Base-by-base conservation (phyloP, 2,113 vertebrate species). In the Nematolebias whitei region DNA sequence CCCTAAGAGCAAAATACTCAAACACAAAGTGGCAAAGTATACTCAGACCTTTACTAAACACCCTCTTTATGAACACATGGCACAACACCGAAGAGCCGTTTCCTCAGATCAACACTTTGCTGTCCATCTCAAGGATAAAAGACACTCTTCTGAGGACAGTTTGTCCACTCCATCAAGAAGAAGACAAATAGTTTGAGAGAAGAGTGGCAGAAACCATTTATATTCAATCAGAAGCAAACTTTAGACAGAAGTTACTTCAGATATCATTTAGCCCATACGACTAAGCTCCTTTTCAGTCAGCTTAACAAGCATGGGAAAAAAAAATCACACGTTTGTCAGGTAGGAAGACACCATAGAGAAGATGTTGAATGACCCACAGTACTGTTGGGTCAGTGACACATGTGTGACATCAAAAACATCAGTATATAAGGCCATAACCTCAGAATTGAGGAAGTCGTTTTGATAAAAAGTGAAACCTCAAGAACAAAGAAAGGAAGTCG, bases 21-120 rank as follows among this genome's bases (percentile, higher is more conserved):
- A 20, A 47, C 44, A 47, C 18, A 14, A 47, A 47, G 44, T 47
- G 44, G 43, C 18, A 7, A 20, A n/a, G 44, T 19, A 13, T 20
- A 47, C 10, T 19, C 44, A 47, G n/a, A n/a, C n/a, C n/a, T 47
- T 45, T 45, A 45, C 44, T 47, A 47, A 47, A 47, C 44, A 47
- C 19, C 43, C 43, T 45, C 43, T 45, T 45, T 18, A 45, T 18
- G 18, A 45, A 45, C 43, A 45, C 18, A 19, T n/a, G 43, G 18
- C 18, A 45, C 44, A 47, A 19, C 8, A 19, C 44, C 19, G n/a
- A 47, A 47, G n/a, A 20, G 44, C n/a, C n/a, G 15, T 9, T 9
- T 20, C 2, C n/a, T 20, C n/a, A 18, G 44, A n/a, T 20, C 10
- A 47, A 10, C 1, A 19, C 43, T 19, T 18, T n/a, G 44, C 44